phyloP scores from a whole-genome alignment of 2,888 invertebrate species.

The Sarcophaga carnaria region DNA sequence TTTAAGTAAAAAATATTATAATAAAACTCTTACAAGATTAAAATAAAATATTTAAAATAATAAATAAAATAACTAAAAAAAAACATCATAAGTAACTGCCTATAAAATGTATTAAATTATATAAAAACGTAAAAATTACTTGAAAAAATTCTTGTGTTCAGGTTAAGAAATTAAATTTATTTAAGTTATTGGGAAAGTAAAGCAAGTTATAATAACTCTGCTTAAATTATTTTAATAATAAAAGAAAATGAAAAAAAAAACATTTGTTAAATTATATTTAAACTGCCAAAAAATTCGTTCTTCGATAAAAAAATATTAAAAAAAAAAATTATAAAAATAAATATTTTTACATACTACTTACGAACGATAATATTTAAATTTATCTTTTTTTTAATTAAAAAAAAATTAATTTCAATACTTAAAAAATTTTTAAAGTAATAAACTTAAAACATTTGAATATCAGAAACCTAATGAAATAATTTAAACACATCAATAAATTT shows the following conservation, averaged over 20 bases:
- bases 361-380: too few species aligned
- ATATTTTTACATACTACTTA: not conserved
- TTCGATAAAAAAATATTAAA: not conserved
- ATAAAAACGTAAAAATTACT: too few species aligned
- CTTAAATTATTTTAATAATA: not conserved
- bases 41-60: not conserved
- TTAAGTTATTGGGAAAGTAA: not conserved
- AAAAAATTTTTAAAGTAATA: not conserved
- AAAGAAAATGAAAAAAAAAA: not conserved
- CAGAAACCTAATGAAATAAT: not conserved
- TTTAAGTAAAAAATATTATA: not conserved
- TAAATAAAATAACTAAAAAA: not conserved
- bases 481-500: constrained; percentile 5
- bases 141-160: too few species aligned
- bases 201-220: not conserved
- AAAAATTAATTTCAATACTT: too few species aligned
- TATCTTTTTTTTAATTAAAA: too few species aligned
- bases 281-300: constrained; percentile 41
- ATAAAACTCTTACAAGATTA: not conserved
- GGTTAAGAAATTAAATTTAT: not conserved
- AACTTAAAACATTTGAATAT: constrained; percentile 16
- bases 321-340: not conserved
- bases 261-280: constrained; percentile 24
- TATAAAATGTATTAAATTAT: too few species aligned
- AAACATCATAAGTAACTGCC: too few species aligned